Evolutionary conservation across 2,888 invertebrate genomes (phyloP), one percentile per base, ranked within the genome.

Genomic region (Lasioglossum morio): DNA sequence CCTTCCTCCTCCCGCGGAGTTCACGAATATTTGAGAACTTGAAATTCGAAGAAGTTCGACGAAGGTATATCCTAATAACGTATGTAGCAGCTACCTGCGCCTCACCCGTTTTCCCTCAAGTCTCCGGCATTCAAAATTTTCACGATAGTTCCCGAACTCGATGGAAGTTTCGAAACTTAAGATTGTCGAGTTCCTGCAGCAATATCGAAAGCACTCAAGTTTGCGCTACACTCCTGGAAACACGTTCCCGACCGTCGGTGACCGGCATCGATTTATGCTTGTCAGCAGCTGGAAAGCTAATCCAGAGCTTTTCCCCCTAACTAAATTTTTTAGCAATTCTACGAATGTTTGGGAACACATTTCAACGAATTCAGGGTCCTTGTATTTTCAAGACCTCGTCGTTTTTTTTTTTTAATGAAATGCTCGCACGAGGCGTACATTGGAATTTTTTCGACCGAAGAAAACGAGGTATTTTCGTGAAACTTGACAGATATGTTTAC

Each of bases 121-220:
- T n/a, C 23, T 27, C 14, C 4, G 70, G 37, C 37, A 72, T 43
- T 72, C 43, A n/a, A 72, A n/a, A 72, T 72, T 72, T 72, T 43
- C 40, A 14, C 40, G 43, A 72, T 43, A 72, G 70, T 72, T 72
- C 23, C 70, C 70, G 37, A 37, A 23, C 70, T 12, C 19, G 70
- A 37, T 5, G 37, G 40, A 37, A 70, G 23, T 70, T 70, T 23
- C n/a, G 40, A 27, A 72, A 72, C 70, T 72, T 72, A 27, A 40
- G 37, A 72, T 72, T 43, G 70, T 72, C 70, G 70, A 72, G 70
- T 43, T 72, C n/a, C 43, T n/a, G 16, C 16, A 72, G 27, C 43
- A 72, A 72, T 72, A 72, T 43, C 27, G 70, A n/a, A n/a, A 14
- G 27, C 43, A 5, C 43, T 72, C 43, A 72, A 40, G 40, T 43